Percentiles rank a stretch among this genome's conserved stretches.
These are phyloP conservation scores for Gadus chalcogrammus DNA, from an alignment of 2,113 vertebrate genomes.

Conservation along the genomic window DNA sequence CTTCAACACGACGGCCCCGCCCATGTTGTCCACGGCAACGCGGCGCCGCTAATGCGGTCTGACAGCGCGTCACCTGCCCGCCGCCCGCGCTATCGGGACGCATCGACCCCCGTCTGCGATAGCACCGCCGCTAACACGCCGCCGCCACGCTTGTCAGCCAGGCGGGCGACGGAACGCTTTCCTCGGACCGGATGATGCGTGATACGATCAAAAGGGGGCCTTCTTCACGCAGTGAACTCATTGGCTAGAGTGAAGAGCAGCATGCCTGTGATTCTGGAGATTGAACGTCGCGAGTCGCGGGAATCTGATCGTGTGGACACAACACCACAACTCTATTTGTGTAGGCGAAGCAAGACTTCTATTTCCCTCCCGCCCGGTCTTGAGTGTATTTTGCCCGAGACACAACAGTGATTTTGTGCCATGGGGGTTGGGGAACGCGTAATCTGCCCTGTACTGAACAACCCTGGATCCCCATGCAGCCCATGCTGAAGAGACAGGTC, in stretches of 20 bases:
- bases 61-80: slow-evolving; percentile 22
- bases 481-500: no score
- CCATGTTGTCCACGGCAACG: slow-evolving; percentile 35
- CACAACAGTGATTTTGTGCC: no score
- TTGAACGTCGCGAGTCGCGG: neutral
- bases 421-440: no score
- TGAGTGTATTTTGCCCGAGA: no score
- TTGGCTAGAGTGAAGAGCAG: neutral
- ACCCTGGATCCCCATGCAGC: no score
- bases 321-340: no score
- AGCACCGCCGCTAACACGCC: slow-evolving; percentile 63
- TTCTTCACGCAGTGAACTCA: neutral
- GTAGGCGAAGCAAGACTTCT: no score
- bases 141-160: slow-evolving; percentile 52
- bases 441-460: no score
- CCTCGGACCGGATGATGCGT: neutral
- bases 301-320: neutral
- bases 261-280: neutral
- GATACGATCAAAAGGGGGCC: neutral
- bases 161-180: slow-evolving; percentile 17
- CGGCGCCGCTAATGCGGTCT: slow-evolving; percentile 43
- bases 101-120: slow-evolving; percentile 52
- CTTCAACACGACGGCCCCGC: slow-evolving; percentile 30
- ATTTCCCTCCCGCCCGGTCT: no score
- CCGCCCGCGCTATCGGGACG: neutral